Base-by-base conservation (phyloP, 2,888 invertebrate species). In the Erynnis tages region DNA sequence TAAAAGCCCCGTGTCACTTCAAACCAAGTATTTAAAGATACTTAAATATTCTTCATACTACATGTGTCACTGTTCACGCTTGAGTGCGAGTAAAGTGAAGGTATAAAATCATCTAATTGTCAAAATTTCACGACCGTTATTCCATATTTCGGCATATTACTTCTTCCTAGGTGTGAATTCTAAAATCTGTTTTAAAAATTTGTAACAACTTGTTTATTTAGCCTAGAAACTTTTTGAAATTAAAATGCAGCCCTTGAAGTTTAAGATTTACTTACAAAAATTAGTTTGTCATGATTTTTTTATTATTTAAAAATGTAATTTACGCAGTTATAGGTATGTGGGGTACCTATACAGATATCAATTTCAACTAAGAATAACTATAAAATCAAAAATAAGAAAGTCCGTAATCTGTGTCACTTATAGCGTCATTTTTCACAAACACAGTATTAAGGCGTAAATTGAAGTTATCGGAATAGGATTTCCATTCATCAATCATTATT, bases 401-500 rank as follows among this genome's bases (percentile, higher is more conserved):
- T n/a, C n/a, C n/a, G n/a, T n/a, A n/a, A n/a, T n/a, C n/a, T n/a
- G n/a, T n/a, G n/a, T n/a, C n/a, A n/a, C n/a, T n/a, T n/a, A n/a
- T n/a, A n/a, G n/a, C n/a, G n/a, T n/a, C n/a, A n/a, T n/a, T n/a
- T n/a, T n/a, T n/a, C n/a, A n/a, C n/a, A n/a, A n/a, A n/a, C n/a
- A n/a, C n/a, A n/a, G n/a, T n/a, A n/a, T 14, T 19, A 7, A 35
- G 27, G 41, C 35, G 43, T 13, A 32, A 53, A 57, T 58, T 54
- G 54, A 55, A 59, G 52, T 54, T 41, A 61, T 57, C 54, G 53
- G 58, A 55, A 57, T 53, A 35, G 54, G 54, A 59, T 56, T 57
- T 61, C 43, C 21, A 54, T 23, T 55, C 58, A 61, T 63, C 57
- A 61, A 63, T 63, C 62, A 62, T 55, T 57, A 55, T 49, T 45